A percentile compares a stretch with the other conserved stretches of the same genome.
Conservation (phyloP, 2,113 vertebrate species). For the Anarrhichthys ocellatus region DNA sequence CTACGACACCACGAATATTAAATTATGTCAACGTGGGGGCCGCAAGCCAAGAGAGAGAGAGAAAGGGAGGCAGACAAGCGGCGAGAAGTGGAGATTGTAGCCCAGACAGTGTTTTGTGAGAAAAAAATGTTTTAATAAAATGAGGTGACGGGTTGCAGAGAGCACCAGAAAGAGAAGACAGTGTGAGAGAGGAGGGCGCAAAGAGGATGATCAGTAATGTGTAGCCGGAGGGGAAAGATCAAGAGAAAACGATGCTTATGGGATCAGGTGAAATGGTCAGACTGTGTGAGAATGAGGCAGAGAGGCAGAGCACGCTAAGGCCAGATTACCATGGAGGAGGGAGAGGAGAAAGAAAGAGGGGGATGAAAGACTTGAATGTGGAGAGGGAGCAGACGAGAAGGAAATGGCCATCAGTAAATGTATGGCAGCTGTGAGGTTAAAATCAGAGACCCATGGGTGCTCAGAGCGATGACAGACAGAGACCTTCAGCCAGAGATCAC, state of each 20-base stretch:
- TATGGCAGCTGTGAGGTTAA: slow-evolving; percentile 42
- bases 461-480: slow-evolving; percentile 45
- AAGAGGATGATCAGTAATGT: slow-evolving; percentile 53
- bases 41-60: slow-evolving; percentile 28
- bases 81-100: slow-evolving; percentile 21
- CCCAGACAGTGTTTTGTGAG: slow-evolving; percentile 14
- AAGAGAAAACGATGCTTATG: slow-evolving; percentile 56
- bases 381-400: background rate
- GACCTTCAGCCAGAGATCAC: slow-evolving; percentile 61
- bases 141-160: slow-evolving; percentile 18
- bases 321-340: slow-evolving; percentile 38
- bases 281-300: slow-evolving; percentile 26
- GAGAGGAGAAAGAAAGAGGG: background rate
- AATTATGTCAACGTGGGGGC: slow-evolving; percentile 73
- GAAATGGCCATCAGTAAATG: slow-evolving; percentile 12
- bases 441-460: slow-evolving; percentile 39
- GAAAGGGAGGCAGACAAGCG: slow-evolving; percentile 17
- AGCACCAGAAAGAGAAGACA: slow-evolving; percentile 12
- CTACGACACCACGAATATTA: slow-evolving; percentile 75
- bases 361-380: slow-evolving; percentile 29
- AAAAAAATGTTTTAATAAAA: background rate
- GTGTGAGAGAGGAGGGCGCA: slow-evolving; percentile 10
- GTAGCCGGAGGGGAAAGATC: slow-evolving; percentile 60
- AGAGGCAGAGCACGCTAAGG: slow-evolving; percentile 50
- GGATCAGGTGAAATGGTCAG: slow-evolving; percentile 71